These are phyloP conservation scores for Gnatocerus cornutus DNA, from an alignment of 2,888 invertebrate species.

Conservation along the genomic window DNA sequence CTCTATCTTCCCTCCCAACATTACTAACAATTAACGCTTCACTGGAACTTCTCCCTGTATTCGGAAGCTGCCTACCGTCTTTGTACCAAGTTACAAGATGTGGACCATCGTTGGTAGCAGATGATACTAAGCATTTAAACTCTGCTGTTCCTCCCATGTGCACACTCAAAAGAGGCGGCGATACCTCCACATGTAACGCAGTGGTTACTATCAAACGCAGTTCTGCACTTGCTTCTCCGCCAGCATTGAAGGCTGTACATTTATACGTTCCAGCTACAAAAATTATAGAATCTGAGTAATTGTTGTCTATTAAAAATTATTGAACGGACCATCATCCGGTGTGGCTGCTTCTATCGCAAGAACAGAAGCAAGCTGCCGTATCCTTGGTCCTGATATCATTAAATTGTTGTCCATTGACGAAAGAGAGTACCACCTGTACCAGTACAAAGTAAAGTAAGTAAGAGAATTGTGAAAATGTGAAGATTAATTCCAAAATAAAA, in stretches of 20 bases:
- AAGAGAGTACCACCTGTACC: conserved; percentile 81
- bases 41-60: conserved; percentile 77
- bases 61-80: conserved; percentile 79
- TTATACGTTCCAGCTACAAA: conserved; percentile 76
- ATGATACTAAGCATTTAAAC: conserved; percentile 77
- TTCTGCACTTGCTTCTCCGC: conserved; percentile 82
- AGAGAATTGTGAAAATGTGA: conserved; percentile 11
- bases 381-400: conserved; percentile 78
- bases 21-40: conserved; percentile 79
- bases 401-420: conserved; percentile 78
- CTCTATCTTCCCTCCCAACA: conserved; percentile 82
- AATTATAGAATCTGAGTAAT: background rate
- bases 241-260: conserved; percentile 80
- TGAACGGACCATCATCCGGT: conserved; percentile 74
- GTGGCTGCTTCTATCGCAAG: conserved; percentile 82
- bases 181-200: conserved; percentile 79
- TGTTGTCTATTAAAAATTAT: conserved; percentile 7
- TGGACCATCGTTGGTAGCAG: conserved; percentile 73
- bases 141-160: conserved; percentile 84
- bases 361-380: conserved; percentile 79
- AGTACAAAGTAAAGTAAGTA: too few relatives aligned
- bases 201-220: conserved; percentile 79
- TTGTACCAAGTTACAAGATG: conserved; percentile 75
- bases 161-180: conserved; percentile 79
- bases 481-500: too few relatives aligned